Percentiles rank a stretch among this genome's conserved stretches.
Conservation (phyloP, 2,888 invertebrate genomes). For the Torymus aiolomorphi region DNA sequence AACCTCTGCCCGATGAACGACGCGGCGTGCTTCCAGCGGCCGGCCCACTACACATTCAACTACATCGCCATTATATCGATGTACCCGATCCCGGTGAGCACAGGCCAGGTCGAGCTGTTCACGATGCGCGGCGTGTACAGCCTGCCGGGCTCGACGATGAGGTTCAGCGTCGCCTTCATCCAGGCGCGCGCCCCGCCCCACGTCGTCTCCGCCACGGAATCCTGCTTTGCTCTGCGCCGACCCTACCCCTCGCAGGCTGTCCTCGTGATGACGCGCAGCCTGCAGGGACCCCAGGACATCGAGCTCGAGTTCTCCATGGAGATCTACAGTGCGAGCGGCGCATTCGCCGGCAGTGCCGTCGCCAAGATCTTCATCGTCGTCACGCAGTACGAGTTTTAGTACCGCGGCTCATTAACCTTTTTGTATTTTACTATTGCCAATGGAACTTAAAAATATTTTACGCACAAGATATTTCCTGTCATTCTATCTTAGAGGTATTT, state of each 20-base stretch:
- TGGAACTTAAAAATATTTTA: no score
- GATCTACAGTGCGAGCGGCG: conserved; percentile 81
- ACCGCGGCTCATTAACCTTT: neutral
- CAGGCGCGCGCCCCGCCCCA: conserved; percentile 82
- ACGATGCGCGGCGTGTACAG: conserved; percentile 89
- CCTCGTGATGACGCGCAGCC: conserved; percentile 83
- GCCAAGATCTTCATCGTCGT: conserved; percentile 91
- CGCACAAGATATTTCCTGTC: no score
- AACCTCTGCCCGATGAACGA: conserved; percentile 84
- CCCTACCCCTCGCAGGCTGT: conserved; percentile 82
- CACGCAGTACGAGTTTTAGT: conserved; percentile 87
- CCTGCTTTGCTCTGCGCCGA: conserved; percentile 78
- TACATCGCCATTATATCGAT: conserved; percentile 94
- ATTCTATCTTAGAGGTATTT: no score
- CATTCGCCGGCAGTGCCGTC: conserved; percentile 88
- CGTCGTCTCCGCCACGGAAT: conserved; percentile 78
- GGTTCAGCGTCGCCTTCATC: conserved; percentile 85
- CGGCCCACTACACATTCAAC: conserved; percentile 93
- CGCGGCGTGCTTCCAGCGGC: conserved; percentile 85
- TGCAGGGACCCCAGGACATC: conserved; percentile 93
- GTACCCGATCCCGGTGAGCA: conserved; percentile 80
- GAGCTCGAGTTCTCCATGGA: conserved; percentile 92
- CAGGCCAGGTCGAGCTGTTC: conserved; percentile 85
- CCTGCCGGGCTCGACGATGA: conserved; percentile 83
- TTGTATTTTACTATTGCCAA: no score